phyloP scores from a whole-genome alignment of 2,113 vertebrate species.

The Erythrocercus mccallii region DNA sequence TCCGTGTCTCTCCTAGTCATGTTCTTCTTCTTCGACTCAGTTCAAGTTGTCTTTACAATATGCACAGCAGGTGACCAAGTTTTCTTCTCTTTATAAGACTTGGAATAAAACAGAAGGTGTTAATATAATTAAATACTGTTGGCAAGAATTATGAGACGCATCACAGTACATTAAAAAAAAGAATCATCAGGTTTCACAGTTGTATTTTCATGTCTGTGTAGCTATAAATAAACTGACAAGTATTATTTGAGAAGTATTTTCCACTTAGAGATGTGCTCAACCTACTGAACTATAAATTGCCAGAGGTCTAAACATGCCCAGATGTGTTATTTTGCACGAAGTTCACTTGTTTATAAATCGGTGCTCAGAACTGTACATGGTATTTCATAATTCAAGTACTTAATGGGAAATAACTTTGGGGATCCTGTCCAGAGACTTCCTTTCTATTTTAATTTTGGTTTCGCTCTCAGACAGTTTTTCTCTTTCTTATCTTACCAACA shows the following conservation, averaged over 20 bases:
- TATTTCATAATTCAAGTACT: not conserved
- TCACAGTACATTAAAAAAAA: not conserved
- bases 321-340: not conserved
- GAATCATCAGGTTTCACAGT: not conserved
- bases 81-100: not conserved
- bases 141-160: not conserved
- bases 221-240: not conserved
- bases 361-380: not conserved
- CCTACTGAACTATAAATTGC: not conserved
- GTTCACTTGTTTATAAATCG: not conserved
- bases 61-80: slow-evolving; percentile 92
- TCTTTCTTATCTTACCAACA: not conserved
- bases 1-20: slow-evolving; percentile 98
- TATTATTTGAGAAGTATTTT: not conserved
- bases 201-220: not conserved
- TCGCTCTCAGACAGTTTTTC: not conserved
- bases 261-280: not conserved
- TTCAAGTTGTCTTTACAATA: slow-evolving; percentile 99
- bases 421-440: not conserved
- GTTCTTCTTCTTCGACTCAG: slow-evolving; percentile 99
- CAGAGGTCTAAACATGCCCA: not conserved
- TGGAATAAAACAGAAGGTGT: not conserved
- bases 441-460: not conserved
- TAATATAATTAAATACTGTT: not conserved
- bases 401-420: not conserved